Percentiles rank a stretch among this genome's conserved stretches.
Conservation (phyloP, 2,888 invertebrate species). For the Habrosyne pyritoides region DNA sequence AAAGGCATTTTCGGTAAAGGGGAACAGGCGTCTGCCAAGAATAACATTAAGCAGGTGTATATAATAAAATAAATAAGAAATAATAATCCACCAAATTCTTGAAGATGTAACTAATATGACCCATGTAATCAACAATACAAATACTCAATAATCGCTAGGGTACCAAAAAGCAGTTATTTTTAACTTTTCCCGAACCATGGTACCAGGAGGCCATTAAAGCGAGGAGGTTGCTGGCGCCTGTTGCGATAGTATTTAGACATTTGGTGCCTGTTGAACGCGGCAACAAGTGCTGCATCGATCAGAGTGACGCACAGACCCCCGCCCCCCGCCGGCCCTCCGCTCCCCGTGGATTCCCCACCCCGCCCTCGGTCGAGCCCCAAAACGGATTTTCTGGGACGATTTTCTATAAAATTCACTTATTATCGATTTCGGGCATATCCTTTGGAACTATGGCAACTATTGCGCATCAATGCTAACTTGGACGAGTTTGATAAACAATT, state of each 20-base stretch:
- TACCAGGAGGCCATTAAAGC: slow-evolving; percentile 34
- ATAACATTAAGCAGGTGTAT: no score
- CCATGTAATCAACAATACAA: background rate
- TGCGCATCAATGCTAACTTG: slow-evolving; percentile 13
- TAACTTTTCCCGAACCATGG: slow-evolving; percentile 10
- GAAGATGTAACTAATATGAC: no score
- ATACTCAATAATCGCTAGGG: background rate
- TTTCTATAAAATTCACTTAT: slow-evolving; percentile 45
- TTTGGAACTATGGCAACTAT: slow-evolving; percentile 19
- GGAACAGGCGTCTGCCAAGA: no score
- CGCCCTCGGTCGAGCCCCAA: slow-evolving; percentile 43
- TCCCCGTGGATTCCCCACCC: slow-evolving; percentile 23
- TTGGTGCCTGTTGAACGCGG: slow-evolving; percentile 73
- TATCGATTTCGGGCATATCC: slow-evolving; percentile 23
- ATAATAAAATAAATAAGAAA: no score
- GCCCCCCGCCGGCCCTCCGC: slow-evolving; percentile 29
- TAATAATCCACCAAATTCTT: no score
- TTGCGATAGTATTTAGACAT: slow-evolving; percentile 44
- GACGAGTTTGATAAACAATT: background rate
- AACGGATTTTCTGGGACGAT: slow-evolving; percentile 54
- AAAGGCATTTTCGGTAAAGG: no score
- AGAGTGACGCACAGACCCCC: slow-evolving; percentile 62
- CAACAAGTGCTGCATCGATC: slow-evolving; percentile 82
- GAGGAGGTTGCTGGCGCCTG: slow-evolving; percentile 30
- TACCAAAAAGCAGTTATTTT: background rate